Evolutionary conservation across 2,113 vertebrate species (phyloP).

Genomic region (Genyomyrus donnyi): DNA sequence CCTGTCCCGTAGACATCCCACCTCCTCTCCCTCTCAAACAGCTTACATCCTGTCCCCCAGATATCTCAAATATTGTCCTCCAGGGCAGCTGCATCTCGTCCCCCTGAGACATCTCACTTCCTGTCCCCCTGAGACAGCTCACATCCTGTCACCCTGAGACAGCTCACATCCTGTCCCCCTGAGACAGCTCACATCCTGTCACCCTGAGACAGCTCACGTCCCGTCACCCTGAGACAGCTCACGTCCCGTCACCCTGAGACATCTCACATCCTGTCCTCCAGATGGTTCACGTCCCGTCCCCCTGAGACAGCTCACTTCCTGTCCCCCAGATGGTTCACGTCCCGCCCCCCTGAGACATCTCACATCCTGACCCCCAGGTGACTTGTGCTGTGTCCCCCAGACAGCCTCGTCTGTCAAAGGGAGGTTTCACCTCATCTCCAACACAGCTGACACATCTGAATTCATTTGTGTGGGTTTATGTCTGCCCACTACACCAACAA

Average conservation of each 20-base stretch:
- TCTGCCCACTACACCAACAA: slow-evolving; percentile 22
- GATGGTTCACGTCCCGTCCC: slow-evolving; percentile 10
- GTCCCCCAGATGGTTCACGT: not conserved
- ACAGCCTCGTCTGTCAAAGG: not conserved
- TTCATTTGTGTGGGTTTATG: slow-evolving; percentile 33
- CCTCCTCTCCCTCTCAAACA: not conserved
- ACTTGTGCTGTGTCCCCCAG: slow-evolving; percentile 21
- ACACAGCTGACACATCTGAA: slow-evolving; percentile 37
- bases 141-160: no score
- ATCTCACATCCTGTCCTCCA: not conserved
- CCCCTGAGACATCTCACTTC: slow-evolving; percentile 10
- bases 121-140: not conserved
- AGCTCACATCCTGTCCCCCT: not conserved
- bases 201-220: not conserved
- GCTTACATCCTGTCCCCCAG: no score
- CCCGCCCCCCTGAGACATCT: not conserved
- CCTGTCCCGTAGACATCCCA: not conserved
- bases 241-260: not conserved
- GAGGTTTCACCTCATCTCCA: not conserved
- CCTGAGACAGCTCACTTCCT: not conserved
- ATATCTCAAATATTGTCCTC: no score
- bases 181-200: not conserved
- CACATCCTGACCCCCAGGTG: not conserved
- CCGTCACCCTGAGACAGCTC: not conserved
- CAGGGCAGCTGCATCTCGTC: no score